Base-by-base conservation (phyloP, 2,113 vertebrate genomes). In the Panthera tigris region DNA sequence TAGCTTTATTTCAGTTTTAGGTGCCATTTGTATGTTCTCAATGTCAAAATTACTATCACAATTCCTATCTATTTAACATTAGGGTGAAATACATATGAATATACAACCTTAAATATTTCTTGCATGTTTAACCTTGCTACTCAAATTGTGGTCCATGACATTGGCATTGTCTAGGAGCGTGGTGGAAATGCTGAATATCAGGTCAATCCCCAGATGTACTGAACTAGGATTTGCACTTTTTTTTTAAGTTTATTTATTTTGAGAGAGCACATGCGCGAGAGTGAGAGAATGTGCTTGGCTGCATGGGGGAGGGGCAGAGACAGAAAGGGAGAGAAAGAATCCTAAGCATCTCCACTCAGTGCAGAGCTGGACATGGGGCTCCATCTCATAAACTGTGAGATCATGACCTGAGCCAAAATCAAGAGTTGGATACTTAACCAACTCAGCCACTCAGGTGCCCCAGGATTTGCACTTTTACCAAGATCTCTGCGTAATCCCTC, bases 11-110 rank as follows among this genome's bases (percentile, higher is more conserved):
- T 90, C 21, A 80, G n/a, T 8, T 84, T 81, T 96, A 63, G 63
- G 52, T 92, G 63, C 33, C 81, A 84, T 90, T 79, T 90, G 84
- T 78, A n/a, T 48, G 27, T 71, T 83, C 84, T 95, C 69, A 88
- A 86, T 95, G 95, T 88, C 96, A 90, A 94, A 73, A 85, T 78
- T 78, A 95, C 69, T 93, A 82, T n/a, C 16, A 63, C 76, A 86
- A 95, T 89, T 78, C 63, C 80, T 97, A 73, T 87, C 89, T 91
- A 98, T 94, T 98, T 97, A 96, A 96, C 66, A 16, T 4, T 7
- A 63, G 7, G 9, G 18, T 86, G 94, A 97, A 98, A 97, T 66
- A 78, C 80, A 19, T 39, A 93, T 95, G 96, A 97, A 97, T 81
- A 78, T 84, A 23, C 33, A 88, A 73, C 71, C 97, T 98, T 87